A percentile compares a stretch with the other conserved stretches of the same genome.
Conservation (phyloP, 2,113 vertebrate genomes). For the Eurypyga helias region DNA sequence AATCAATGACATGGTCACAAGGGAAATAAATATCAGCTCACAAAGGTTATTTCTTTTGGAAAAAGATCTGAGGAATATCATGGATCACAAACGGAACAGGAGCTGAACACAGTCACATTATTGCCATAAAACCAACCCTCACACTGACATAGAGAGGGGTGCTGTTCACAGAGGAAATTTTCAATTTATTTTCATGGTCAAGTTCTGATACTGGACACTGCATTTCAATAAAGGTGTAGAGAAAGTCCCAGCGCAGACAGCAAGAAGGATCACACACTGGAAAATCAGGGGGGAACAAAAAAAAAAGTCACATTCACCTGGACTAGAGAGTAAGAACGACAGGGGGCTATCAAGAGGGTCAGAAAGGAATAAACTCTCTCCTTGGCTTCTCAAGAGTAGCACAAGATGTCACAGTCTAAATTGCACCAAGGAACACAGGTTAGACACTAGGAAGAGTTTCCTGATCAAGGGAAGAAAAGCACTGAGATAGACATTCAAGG, state of each 20-base stretch:
- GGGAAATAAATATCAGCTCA: background rate
- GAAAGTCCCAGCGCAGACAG: background rate
- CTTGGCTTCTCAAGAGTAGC: background rate
- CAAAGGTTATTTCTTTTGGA: background rate
- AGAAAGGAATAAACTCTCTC: background rate
- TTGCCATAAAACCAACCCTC: background rate
- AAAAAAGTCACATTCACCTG: background rate
- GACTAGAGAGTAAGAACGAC: background rate
- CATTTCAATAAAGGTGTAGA: background rate
- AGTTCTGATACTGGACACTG: background rate
- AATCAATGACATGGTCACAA: background rate
- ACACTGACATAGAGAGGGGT: background rate
- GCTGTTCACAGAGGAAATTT: background rate
- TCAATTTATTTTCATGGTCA: accelerated
- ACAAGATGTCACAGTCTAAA: background rate
- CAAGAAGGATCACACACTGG: background rate
- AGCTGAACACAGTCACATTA: background rate
- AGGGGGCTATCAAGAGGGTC: background rate
- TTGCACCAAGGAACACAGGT: background rate
- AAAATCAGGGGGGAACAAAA: background rate
- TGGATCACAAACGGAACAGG: background rate
- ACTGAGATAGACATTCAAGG: background rate
- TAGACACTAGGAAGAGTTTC: background rate
- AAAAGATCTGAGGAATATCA: background rate
- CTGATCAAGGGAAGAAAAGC: background rate